Conservation (phyloP, 2,797 vertebrate species). For the Scyliorhinus canicula region DNA sequence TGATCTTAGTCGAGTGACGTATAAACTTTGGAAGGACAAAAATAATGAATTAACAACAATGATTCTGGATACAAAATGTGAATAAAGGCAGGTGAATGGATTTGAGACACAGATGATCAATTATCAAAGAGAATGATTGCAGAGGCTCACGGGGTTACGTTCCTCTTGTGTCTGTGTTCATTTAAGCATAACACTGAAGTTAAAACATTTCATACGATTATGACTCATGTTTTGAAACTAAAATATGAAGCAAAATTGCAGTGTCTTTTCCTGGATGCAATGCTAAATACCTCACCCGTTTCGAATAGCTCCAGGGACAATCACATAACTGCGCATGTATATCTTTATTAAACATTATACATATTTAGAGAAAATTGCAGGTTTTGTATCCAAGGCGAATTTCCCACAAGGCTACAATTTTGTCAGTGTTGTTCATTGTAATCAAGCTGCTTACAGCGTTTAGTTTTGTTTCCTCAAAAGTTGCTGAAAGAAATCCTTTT, state of each 20-base stretch:
- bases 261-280: not conserved
- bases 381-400: not conserved
- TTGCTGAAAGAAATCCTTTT: not conserved
- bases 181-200: not conserved
- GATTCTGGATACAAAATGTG: not conserved
- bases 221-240: not conserved
- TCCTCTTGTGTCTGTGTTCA: not conserved
- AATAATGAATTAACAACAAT: not conserved
- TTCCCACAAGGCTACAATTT: not conserved
- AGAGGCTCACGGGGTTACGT: not conserved
- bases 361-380: conserved; percentile 20
- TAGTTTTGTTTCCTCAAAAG: not conserved
- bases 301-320: not conserved
- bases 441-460: not conserved
- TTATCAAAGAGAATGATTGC: too few species aligned
- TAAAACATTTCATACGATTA: not conserved
- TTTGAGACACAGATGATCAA: too few species aligned
- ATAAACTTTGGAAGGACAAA: not conserved
- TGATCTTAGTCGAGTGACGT: not conserved
- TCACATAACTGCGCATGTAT: not conserved
- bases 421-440: not conserved
- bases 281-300: not conserved
- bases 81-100: not conserved
- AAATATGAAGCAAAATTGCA: not conserved
- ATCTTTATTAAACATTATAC: conserved; percentile 28